Evolutionary conservation across 2,797 vertebrate genomes (phyloP).

Genomic region (Alectoris magna): DNA sequence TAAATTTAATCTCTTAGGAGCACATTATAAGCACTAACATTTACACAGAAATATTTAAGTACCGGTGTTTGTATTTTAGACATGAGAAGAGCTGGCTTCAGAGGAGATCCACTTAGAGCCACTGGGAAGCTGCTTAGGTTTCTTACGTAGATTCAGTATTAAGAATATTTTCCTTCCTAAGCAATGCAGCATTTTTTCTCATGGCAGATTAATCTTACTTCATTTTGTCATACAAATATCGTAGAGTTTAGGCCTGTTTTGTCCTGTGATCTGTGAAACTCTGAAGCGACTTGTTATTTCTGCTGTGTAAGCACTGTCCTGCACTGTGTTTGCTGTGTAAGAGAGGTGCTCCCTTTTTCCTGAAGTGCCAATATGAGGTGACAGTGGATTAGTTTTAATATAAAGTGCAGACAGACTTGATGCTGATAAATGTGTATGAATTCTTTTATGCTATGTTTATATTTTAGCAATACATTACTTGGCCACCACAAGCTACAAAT

Average conservation of each 20-base stretch:
- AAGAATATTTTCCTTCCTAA: constrained; percentile 19
- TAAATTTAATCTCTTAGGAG: constrained; percentile 71
- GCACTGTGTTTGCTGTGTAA: background rate
- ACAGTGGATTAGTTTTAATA: background rate
- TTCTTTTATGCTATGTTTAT: background rate
- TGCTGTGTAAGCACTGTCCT: background rate
- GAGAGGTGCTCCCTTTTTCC: background rate
- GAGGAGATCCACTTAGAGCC: constrained; percentile 75
- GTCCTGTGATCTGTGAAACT: background rate
- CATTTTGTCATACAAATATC: background rate
- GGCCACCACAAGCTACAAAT: background rate
- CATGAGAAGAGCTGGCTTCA: constrained; percentile 56
- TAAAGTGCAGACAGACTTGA: background rate
- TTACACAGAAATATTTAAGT: constrained; percentile 62
- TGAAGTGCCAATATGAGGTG: accelerated
- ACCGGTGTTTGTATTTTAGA: constrained; percentile 56
- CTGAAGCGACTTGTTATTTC: background rate
- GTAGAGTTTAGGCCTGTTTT: background rate
- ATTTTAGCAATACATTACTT: constrained; percentile 17
- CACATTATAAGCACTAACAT: constrained; percentile 76
- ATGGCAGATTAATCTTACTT: background rate
- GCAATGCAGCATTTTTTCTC: constrained; percentile 1
- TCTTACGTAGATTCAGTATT: constrained; percentile 48
- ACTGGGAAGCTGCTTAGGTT: constrained; percentile 71
- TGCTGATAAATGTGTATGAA: background rate